These are phyloP conservation scores for Meriones psammophilus DNA, from an alignment of 2,797 vertebrate genomes.

Conservation along the genomic window DNA sequence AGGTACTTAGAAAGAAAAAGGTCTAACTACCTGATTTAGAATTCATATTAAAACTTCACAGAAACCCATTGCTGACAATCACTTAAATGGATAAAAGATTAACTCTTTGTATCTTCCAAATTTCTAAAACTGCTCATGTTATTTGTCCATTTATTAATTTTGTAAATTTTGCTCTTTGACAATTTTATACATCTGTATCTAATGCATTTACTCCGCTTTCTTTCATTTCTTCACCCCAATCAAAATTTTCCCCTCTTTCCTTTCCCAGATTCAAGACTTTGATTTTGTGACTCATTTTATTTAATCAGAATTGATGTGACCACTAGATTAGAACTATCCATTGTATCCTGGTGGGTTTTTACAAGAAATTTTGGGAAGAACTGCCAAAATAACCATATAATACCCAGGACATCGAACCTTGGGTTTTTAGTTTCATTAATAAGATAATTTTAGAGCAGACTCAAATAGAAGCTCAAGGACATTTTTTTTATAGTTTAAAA, in stretches of 20 bases:
- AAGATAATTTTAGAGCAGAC: neutral
- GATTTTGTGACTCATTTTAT: neutral
- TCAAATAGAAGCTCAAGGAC: neutral
- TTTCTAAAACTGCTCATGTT: neutral
- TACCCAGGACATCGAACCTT: neutral
- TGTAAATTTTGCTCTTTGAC: neutral
- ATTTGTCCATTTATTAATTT: neutral
- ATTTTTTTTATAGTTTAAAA: neutral
- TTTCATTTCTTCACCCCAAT: neutral
- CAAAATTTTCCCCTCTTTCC: neutral
- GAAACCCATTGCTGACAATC: conserved; percentile 3
- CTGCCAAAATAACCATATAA: neutral
- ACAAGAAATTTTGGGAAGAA: neutral
- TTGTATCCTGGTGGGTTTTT: neutral
- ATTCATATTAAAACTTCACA: conserved; percentile 43
- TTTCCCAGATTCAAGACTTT: neutral
- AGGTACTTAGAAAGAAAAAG: neutral
- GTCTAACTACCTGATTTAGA: conserved; percentile 48
- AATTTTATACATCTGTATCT: neutral
- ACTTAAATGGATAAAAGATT: conserved; percentile 39
- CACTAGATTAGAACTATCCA: neutral
- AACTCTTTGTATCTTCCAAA: neutral
- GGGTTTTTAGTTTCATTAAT: neutral
- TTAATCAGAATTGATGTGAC: neutral
- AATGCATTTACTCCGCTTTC: neutral